phyloP scores from a whole-genome alignment of 1,140 invertebrate genomes.

The Drosophila pachea region DNA sequence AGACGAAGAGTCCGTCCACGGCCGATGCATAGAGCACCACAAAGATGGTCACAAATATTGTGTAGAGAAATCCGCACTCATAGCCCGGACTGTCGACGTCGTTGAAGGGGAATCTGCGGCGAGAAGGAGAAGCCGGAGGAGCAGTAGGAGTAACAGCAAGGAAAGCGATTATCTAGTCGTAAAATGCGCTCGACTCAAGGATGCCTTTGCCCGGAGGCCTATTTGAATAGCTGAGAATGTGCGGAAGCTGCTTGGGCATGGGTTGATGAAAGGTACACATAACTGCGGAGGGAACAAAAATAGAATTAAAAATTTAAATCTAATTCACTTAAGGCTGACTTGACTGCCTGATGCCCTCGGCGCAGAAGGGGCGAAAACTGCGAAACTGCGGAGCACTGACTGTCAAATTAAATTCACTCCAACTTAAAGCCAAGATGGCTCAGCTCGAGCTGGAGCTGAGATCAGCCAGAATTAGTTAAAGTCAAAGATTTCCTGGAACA shows the following conservation, averaged over 20 bases:
- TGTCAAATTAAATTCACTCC: too few species aligned
- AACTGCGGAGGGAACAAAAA: not conserved
- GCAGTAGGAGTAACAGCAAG: not conserved
- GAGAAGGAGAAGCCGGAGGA: not conserved
- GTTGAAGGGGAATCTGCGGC: conserved; percentile 62
- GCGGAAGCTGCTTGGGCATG: not conserved
- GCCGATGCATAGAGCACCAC: conserved; percentile 67
- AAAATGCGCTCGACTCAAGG: not conserved
- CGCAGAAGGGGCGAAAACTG: too few species aligned
- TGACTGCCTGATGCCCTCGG: not conserved
- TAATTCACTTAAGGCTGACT: not conserved
- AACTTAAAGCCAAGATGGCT: too few species aligned
- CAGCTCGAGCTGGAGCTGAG: too few species aligned
- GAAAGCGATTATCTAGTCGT: not conserved
- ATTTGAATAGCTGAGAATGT: not conserved
- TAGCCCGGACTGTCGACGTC: conserved; percentile 58
- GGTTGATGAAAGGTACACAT: not conserved
- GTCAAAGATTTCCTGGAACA: too few species aligned
- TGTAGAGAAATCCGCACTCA: conserved; percentile 59
- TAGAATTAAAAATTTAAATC: not conserved
- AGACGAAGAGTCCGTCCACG: conserved; percentile 67
- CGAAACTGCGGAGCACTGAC: too few species aligned
- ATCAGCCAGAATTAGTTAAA: too few species aligned
- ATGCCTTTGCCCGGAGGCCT: too few species aligned
- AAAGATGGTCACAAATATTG: conserved; percentile 48